Conservation (phyloP, 2,888 invertebrate genomes). For the Drosophila cognata region DNA sequence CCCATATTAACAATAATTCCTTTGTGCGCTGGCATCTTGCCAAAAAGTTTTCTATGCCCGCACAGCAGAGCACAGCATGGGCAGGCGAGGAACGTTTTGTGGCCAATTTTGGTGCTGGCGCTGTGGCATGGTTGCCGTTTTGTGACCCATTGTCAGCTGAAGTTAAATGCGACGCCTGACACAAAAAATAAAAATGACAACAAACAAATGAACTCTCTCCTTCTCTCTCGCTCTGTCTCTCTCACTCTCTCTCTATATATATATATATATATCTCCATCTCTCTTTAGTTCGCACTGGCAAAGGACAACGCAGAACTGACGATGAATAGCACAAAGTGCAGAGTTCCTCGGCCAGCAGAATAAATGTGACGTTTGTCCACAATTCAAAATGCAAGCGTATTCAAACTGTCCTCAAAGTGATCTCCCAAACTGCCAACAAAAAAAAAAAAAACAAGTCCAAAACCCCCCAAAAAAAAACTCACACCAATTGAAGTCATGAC, state of each 20-base stretch:
- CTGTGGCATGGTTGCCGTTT: conserved; percentile 47
- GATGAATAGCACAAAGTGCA: conserved; percentile 12
- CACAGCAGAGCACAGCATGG: conserved; percentile 49
- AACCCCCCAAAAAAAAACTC: not conserved
- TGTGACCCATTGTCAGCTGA: conserved; percentile 70
- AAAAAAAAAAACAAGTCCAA: not conserved
- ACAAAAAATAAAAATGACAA: conserved; percentile 46
- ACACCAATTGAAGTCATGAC: conserved; percentile 10
- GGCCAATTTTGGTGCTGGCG: conserved; percentile 65
- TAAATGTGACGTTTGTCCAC: conserved; percentile 49
- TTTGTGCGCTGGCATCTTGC: conserved; percentile 71
- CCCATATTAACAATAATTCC: conserved; percentile 78
- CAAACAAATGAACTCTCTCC: conserved; percentile 1
- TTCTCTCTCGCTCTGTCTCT: not conserved
- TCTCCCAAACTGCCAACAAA: conserved; percentile 8
- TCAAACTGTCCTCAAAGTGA: conserved; percentile 22
- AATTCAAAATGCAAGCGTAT: conserved; percentile 36
- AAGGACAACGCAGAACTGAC: conserved; percentile 40
- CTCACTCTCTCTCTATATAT: not conserved
- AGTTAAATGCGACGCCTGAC: conserved; percentile 66
- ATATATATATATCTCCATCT: not conserved
- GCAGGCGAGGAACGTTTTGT: conserved; percentile 76
- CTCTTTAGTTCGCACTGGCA: not conserved
- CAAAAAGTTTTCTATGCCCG: conserved; percentile 60
- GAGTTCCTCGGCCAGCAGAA: conserved; percentile 22